A percentile compares a stretch with the other conserved stretches of the same genome.
phyloP scores from a whole-genome alignment of 2,113 vertebrate genomes.

The Campylomormyrus numenius region DNA sequence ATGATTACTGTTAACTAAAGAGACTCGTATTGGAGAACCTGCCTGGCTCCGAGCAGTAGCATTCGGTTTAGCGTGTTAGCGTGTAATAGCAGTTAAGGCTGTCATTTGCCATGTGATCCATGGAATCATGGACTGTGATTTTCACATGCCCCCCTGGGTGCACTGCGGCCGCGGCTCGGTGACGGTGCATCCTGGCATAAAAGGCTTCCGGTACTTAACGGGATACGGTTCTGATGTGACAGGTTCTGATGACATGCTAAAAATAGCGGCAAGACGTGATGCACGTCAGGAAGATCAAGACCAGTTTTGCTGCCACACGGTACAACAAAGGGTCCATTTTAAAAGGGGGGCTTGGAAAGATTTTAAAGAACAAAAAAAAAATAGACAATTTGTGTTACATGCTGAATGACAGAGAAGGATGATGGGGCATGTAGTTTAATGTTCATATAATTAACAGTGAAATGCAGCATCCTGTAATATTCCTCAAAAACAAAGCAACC shows the following conservation, averaged over 20 bases:
- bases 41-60: not conserved
- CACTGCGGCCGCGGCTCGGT: not conserved
- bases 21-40: not conserved
- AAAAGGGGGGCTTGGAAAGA: not conserved
- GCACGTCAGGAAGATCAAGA: not conserved
- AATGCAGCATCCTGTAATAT: not conserved
- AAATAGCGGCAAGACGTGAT: not conserved
- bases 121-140: not conserved
- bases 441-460: not conserved
- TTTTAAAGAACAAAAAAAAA: not conserved
- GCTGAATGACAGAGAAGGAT: not conserved
- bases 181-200: not conserved
- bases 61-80: not conserved
- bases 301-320: not conserved
- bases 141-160: not conserved
- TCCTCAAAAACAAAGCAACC: not conserved
- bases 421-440: too few species aligned
- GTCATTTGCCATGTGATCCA: not conserved
- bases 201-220: not conserved
- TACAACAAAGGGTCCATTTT: not conserved
- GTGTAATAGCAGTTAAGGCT: not conserved
- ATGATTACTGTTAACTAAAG: not conserved
- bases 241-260: not conserved
- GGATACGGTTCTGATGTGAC: not conserved
- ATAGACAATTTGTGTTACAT: not conserved